These are phyloP conservation scores for Melanchra persicariae DNA, from an alignment of 2,888 invertebrate species.

Conservation along the genomic window DNA sequence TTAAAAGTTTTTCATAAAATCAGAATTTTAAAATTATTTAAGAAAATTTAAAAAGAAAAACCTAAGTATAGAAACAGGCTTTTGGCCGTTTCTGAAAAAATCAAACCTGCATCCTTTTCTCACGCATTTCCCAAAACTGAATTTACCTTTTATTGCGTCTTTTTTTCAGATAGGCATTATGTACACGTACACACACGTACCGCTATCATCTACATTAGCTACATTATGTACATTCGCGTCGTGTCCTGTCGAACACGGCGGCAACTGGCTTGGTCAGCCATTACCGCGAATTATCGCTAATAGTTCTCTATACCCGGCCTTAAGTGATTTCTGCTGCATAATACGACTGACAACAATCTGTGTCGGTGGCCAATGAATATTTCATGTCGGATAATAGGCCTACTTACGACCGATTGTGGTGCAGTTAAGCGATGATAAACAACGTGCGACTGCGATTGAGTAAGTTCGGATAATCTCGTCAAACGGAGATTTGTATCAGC, in stretches of 20 bases:
- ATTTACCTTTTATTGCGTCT: not conserved
- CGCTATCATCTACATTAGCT: constrained; percentile 39
- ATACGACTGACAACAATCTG: constrained; percentile 86
- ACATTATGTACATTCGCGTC: constrained; percentile 50
- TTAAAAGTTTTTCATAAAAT: too few species aligned
- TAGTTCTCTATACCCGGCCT: constrained; percentile 71
- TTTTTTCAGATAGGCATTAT: constrained; percentile 14
- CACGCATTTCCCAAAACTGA: too few species aligned
- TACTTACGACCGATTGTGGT: constrained; percentile 80
- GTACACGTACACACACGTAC: too few species aligned
- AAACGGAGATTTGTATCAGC: constrained; percentile 51
- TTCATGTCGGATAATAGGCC: constrained; percentile 83
- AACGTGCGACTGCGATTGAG: constrained; percentile 49
- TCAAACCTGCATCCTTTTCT: too few species aligned
- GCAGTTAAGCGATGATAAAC: constrained; percentile 71
- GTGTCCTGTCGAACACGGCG: constrained; percentile 74
- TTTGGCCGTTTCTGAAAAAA: too few species aligned
- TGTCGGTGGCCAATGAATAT: constrained; percentile 87
- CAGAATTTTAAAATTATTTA: too few species aligned
- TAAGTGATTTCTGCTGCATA: constrained; percentile 85
- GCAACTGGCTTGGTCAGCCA: constrained; percentile 74
- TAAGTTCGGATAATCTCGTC: constrained; percentile 63
- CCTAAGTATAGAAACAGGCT: too few species aligned
- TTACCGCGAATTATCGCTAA: constrained; percentile 89
- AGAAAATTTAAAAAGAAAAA: too few species aligned